Conservation (phyloP, 2,113 vertebrate genomes). For the Leucopsar rothschildi region DNA sequence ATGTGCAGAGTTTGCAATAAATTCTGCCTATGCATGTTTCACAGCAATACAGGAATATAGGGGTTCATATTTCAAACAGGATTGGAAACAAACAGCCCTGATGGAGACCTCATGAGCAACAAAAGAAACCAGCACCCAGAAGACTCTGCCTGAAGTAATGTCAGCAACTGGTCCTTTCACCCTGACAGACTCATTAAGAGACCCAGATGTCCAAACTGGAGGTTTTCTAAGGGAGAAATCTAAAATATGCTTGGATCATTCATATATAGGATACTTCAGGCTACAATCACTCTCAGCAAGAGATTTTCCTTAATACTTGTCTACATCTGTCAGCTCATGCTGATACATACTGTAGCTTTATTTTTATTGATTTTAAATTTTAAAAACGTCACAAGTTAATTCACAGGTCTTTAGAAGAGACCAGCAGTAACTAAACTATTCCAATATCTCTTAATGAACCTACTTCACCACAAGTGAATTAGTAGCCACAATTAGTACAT, state of each 20-base stretch:
- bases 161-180: neutral
- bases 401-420: conserved; percentile 30
- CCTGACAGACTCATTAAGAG: neutral
- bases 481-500: neutral
- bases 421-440: conserved; percentile 7
- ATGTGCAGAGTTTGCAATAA: neutral
- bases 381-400: conserved; percentile 36
- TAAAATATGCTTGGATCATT: conserved; percentile 14
- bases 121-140: neutral
- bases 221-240: conserved; percentile 11
- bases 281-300: conserved; percentile 40
- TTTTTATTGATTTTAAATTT: conserved; percentile 61
- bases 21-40: neutral
- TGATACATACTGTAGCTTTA: conserved; percentile 51
- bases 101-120: neutral
- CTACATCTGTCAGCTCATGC: conserved; percentile 53
- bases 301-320: conserved; percentile 55
- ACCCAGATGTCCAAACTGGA: neutral
- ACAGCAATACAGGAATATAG: neutral
- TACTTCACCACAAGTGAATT: neutral
- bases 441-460: neutral
- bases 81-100: neutral
- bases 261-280: conserved; percentile 25
- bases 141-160: neutral
- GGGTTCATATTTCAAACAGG: neutral